phyloP scores from a whole-genome alignment of 2,113 vertebrate species.

The Mus musculus region GRCm39 chr3:32729001-32729500 shows the following conservation, averaged over 20 bases:
- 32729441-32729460: neutral
- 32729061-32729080: too few species aligned
- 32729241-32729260: neutral
- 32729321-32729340: neutral
- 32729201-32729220: neutral
- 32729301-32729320: neutral
- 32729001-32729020: neutral
- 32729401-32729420: neutral
- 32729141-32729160: neutral
- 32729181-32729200: neutral
- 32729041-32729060: neutral
- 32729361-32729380: neutral
- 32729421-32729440: neutral
- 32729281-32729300: neutral
- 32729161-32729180: neutral
- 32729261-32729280: neutral
- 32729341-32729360: neutral
- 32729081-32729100: neutral
- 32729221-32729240: too few species aligned
- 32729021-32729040: neutral
- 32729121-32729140: neutral
- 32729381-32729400: neutral
- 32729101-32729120: neutral
- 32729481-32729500: neutral
- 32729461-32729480: neutral